A percentile compares a stretch with the other conserved stretches of the same genome.
phyloP scores from a whole-genome alignment of 1,140 invertebrate species.

The Elymnias hypermnestra region DNA sequence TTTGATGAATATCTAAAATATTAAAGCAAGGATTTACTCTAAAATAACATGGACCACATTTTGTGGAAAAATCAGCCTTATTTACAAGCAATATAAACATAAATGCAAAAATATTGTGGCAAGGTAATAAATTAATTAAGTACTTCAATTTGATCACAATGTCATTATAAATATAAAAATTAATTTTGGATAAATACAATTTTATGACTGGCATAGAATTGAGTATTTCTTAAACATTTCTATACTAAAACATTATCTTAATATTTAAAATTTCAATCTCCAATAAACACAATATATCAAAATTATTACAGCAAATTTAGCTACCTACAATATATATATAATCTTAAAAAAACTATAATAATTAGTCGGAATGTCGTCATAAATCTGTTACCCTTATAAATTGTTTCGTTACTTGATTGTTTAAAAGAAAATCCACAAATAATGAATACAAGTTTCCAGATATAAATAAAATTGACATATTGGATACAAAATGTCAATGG shows the following conservation, averaged over 20 bases:
- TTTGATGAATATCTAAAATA: slow-evolving; percentile 15
- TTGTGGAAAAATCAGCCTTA: slow-evolving; percentile 37
- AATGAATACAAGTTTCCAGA: too few relatives aligned
- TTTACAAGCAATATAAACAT: slow-evolving; percentile 44
- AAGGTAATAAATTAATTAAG: slow-evolving; percentile 47
- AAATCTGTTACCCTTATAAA: slow-evolving; percentile 24
- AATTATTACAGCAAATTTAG: slow-evolving; percentile 59
- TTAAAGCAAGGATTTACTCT: slow-evolving; percentile 38
- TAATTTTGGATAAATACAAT: slow-evolving; percentile 24
- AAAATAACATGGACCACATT: slow-evolving; percentile 24
- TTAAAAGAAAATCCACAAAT: not conserved
- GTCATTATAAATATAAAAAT: slow-evolving; percentile 25
- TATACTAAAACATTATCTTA: slow-evolving; percentile 23
- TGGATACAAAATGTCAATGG: too few relatives aligned
- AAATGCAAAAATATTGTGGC: slow-evolving; percentile 33
- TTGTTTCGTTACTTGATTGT: slow-evolving; percentile 15
- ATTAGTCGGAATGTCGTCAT: slow-evolving; percentile 41
- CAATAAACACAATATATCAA: slow-evolving; percentile 44
- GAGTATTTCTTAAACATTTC: slow-evolving; percentile 20
- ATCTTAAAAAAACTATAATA: slow-evolving; percentile 35
- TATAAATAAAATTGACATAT: too few relatives aligned
- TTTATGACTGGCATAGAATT: slow-evolving; percentile 22
- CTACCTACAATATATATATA: slow-evolving; percentile 53
- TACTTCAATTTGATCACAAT: slow-evolving; percentile 56
- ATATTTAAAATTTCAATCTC: slow-evolving; percentile 32